Percentiles rank a stretch among this genome's conserved stretches.
phyloP scores from a whole-genome alignment of 2,888 invertebrate species.

The Cephus runcator region DNA sequence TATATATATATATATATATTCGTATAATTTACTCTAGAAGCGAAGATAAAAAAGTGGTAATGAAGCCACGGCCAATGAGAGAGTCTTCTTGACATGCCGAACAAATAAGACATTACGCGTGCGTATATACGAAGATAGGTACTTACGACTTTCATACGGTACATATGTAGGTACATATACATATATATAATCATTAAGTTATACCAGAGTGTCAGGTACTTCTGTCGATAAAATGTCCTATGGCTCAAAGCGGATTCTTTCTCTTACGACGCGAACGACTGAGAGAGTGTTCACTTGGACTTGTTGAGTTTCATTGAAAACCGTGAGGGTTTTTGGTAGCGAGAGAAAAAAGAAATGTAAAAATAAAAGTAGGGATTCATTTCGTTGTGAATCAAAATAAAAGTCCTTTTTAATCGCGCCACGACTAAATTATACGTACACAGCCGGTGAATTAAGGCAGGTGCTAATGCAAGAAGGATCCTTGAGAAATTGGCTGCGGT shows the following conservation, averaged over 20 bases:
- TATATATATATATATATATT: not conserved
- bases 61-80: slow-evolving; percentile 38
- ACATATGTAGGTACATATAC: not conserved
- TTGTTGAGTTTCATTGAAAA: not conserved
- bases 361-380: not conserved
- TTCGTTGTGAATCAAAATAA: not conserved
- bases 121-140: not conserved
- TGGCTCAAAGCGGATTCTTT: not conserved
- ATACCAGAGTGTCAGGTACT: not conserved
- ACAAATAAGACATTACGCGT: slow-evolving; percentile 28
- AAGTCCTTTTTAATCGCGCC: not conserved
- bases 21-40: not conserved
- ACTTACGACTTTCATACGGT: not conserved
- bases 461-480: not conserved
- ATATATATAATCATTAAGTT: not conserved
- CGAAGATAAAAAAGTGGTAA: slow-evolving; percentile 6
- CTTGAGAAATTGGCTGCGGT: not conserved
- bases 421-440: slow-evolving; percentile 26
- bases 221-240: not conserved
- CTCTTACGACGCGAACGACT: not conserved
- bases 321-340: not conserved
- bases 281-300: not conserved
- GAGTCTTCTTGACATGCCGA: slow-evolving; percentile 38
- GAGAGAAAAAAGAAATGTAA: not conserved
- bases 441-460: not conserved